phyloP scores from a whole-genome alignment of 2,113 vertebrate species.

The Elanus axillaris region DNA sequence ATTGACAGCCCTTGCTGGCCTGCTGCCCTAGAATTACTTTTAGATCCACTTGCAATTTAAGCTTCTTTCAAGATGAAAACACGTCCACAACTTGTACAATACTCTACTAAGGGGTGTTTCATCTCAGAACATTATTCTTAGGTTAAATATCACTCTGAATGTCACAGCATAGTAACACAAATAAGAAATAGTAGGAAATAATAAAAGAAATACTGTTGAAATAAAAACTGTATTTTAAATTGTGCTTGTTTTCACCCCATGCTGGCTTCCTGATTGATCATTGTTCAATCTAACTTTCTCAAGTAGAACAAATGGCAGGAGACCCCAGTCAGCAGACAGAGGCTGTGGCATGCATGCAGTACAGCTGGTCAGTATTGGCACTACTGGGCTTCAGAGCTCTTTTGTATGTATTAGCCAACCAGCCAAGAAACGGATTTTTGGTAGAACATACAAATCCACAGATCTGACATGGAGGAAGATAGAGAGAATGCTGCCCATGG shows the following conservation, averaged over 20 bases:
- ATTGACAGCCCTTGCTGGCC: not conserved
- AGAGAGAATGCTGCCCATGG: not conserved
- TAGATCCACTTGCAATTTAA: not conserved
- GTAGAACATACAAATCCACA: not conserved
- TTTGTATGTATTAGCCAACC: rapidly evolving
- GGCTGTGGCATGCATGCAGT: not conserved
- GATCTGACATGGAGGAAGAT: not conserved
- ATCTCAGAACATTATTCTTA: not conserved
- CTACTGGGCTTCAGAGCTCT: not conserved
- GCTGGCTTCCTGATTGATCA: not conserved
- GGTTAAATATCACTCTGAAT: not conserved
- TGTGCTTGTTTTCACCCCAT: not conserved
- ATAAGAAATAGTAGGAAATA: not conserved
- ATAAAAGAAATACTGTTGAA: not conserved
- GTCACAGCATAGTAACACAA: not conserved
- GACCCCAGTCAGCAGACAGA: not conserved
- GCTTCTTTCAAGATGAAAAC: not conserved
- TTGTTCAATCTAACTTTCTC: not conserved
- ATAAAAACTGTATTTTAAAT: not conserved
- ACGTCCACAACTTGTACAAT: not conserved
- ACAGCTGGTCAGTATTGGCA: not conserved
- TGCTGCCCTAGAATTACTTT: not conserved
- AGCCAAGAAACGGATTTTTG: not conserved
- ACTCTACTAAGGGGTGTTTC: not conserved
- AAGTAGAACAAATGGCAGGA: not conserved